These are phyloP conservation scores for Tridacna crocea DNA, from an alignment of 2,888 invertebrate genomes.

Conservation along the genomic window DNA sequence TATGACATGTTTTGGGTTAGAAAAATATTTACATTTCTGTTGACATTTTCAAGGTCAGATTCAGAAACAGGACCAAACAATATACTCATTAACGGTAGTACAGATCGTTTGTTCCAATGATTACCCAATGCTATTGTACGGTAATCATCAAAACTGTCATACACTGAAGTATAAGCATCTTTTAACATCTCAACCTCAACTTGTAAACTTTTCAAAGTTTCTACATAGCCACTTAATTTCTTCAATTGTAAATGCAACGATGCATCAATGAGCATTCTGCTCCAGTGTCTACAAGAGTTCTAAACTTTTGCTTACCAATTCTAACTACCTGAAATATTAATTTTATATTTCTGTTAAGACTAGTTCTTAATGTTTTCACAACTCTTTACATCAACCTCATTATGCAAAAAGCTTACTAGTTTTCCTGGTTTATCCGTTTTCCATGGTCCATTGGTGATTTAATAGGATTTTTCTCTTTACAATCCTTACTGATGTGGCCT, in stretches of 20 bases:
- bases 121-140: not conserved
- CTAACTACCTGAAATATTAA: constrained; percentile 28
- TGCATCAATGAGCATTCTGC: constrained; percentile 27
- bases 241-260: constrained; percentile 33
- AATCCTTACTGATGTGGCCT: constrained; percentile 22
- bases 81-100: constrained; percentile 26
- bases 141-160: constrained; percentile 33
- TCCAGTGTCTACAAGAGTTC: constrained; percentile 41
- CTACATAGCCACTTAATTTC: not conserved
- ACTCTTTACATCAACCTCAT: constrained; percentile 24
- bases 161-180: constrained; percentile 3
- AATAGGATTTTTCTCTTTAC: not conserved
- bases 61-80: constrained; percentile 34
- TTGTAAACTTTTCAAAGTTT: constrained; percentile 28
- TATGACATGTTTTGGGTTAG: constrained; percentile 34
- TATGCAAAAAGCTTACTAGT: constrained; percentile 26
- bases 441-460: not conserved
- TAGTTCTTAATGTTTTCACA: not conserved
- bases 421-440: constrained; percentile 22
- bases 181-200: constrained; percentile 18
- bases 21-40: constrained; percentile 20
- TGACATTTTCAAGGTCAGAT: constrained; percentile 29
- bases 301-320: constrained; percentile 27
- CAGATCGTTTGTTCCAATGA: constrained; percentile 22
- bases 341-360: constrained; percentile 8